Evolutionary conservation across 2,888 invertebrate genomes (phyloP).

Genomic region (Lumbricus terrestris): DNA sequence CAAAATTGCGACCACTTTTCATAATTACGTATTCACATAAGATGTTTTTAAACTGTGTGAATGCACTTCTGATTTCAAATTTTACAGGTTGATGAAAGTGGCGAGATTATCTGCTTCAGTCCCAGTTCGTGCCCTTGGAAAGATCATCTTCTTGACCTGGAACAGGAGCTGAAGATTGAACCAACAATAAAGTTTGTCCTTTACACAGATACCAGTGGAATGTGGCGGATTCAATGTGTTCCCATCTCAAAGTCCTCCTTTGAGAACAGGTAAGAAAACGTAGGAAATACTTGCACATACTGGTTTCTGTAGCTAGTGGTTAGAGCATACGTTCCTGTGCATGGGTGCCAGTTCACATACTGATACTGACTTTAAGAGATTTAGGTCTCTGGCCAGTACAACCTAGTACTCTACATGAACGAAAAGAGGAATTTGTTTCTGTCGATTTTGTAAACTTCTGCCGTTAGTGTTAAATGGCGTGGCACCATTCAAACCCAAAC

Average conservation of each 20-base stretch:
- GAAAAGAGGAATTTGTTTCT: too few relatives aligned
- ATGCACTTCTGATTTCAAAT: neutral
- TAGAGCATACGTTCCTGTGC: too few relatives aligned
- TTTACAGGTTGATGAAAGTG: conserved; percentile 70
- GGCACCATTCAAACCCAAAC: too few relatives aligned
- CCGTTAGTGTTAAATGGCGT: too few relatives aligned
- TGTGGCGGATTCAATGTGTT: conserved; percentile 84
- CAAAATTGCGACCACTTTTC: neutral
- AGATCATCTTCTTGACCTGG: conserved; percentile 79
- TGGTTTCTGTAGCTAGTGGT: too few relatives aligned
- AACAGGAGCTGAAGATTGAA: conserved; percentile 68
- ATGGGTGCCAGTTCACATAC: too few relatives aligned
- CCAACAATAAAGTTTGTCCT: conserved; percentile 61
- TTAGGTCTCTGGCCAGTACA: too few relatives aligned
- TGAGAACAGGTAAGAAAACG: conserved; percentile 50
- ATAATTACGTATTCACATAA: too few relatives aligned
- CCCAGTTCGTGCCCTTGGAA: conserved; percentile 81
- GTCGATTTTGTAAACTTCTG: too few relatives aligned
- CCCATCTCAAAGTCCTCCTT: conserved; percentile 63
- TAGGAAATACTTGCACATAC: too few relatives aligned
- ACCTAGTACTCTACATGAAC: too few relatives aligned
- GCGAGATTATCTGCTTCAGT: conserved; percentile 76
- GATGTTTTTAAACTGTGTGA: neutral
- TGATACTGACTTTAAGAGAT: too few relatives aligned
- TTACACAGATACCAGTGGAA: conserved; percentile 67